These are phyloP conservation scores for Chrysotoxum bicinctum DNA, from an alignment of 2,888 invertebrate species.

Conservation along the genomic window DNA sequence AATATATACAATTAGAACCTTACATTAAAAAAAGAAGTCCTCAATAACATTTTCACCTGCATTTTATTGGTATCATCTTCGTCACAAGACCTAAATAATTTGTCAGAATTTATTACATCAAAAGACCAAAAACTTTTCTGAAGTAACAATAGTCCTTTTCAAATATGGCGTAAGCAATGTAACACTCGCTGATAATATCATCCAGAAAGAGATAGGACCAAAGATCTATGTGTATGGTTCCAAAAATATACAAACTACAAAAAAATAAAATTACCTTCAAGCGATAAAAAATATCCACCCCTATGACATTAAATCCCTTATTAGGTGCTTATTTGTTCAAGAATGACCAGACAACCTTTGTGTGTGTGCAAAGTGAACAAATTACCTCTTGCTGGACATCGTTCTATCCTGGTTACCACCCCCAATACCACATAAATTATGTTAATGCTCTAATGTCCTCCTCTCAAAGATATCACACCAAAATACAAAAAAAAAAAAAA, in stretches of 20 bases:
- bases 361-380: constrained; percentile 50
- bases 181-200: constrained; percentile 34
- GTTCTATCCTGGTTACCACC: constrained; percentile 45
- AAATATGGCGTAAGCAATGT: constrained; percentile 5
- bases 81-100: not conserved
- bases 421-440: constrained; percentile 72
- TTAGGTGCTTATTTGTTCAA: constrained; percentile 73
- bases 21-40: no score
- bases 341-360: constrained; percentile 69
- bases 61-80: not conserved
- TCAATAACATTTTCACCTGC: no score
- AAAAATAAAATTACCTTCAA: not conserved
- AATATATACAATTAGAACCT: no score
- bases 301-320: constrained; percentile 62
- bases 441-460: constrained; percentile 68
- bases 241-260: not conserved
- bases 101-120: not conserved
- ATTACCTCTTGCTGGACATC: constrained; percentile 66
- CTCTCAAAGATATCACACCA: constrained; percentile 48
- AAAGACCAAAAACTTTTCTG: not conserved
- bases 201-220: constrained; percentile 18
- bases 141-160: not conserved
- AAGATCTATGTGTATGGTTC: not conserved
- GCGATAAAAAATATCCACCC: constrained; percentile 71
- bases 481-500: not conserved